Evolutionary conservation across 1,140 invertebrate genomes (phyloP), one percentile per base, ranked within the genome.

Genomic region (Drosophila parvula): DNA sequence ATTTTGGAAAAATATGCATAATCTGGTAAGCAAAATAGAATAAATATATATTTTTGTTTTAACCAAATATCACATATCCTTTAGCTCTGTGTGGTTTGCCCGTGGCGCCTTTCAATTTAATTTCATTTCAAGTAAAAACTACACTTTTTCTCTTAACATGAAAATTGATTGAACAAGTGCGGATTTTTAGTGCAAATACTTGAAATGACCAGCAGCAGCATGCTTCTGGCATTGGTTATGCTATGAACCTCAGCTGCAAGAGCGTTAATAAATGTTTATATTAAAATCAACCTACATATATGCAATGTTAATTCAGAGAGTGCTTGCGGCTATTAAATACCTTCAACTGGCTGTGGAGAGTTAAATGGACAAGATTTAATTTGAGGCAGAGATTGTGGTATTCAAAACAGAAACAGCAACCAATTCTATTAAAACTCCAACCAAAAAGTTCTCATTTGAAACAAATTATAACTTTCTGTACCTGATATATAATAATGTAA

Each of bases 201-300:
- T 57, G 30, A 71, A 71, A 48, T 70, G 68, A 34, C 53, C 53
- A 67, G 38, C 38, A 36, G 65, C 36, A 27, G 34, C 22, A 30
- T 34, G 11, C 34, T 41, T 45, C 51, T 28, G 43, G 59, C 48
- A 12, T 51, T 51, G 16, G 48, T 40, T 68, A 55, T 68, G 34
- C 56, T 60, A 34, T 56, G 11, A 48, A n/a, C 50, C n/a, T n/a
- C n/a, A n/a, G n/a, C n/a, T 38, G 62, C 50, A 30, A 69, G 34
- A 57, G 69, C 44, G 67, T 73, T 57, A 73, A 73, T 50, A 59
- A 71, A 58, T 67, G 51, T 41, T 34, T 34, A 27, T 57, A 58
- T 50, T 28, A 18, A 47, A 57, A 57, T 58, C 32, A 44, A 45
- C 32, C 27, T 10, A 18, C 16, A 55, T 22, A 36, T 61, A 53